Conservation (phyloP, 2,797 vertebrate genomes). For the Phrynocephalus vlangalii region DNA sequence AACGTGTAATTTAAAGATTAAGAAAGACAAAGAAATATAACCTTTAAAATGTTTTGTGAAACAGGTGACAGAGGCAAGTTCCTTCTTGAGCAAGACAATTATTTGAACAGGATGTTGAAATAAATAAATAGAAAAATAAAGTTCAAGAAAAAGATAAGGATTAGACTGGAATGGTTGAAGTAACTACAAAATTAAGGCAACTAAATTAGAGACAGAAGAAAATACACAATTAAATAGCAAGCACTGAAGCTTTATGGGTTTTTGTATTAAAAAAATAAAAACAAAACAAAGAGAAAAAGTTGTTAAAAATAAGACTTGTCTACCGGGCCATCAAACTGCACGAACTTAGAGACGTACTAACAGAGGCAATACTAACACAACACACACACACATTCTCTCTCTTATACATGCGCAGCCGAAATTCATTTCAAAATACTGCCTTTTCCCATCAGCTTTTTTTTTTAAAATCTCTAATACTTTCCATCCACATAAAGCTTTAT, state of each 20-base stretch:
- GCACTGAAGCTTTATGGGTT: slow-evolving; percentile 71
- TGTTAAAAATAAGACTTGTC: slow-evolving; percentile 74
- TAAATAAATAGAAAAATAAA: slow-evolving; percentile 72
- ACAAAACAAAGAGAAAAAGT: slow-evolving; percentile 38
- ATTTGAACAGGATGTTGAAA: slow-evolving; percentile 68
- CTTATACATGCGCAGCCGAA: slow-evolving; percentile 60
- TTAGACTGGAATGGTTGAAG: slow-evolving; percentile 76
- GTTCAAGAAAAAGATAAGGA: slow-evolving; percentile 67
- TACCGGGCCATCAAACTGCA: slow-evolving; percentile 69
- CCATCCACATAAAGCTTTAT: slow-evolving; percentile 39
- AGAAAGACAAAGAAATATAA: too few species aligned
- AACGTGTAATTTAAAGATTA: too few species aligned
- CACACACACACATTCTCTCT: slow-evolving; percentile 43
- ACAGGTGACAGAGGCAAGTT: slow-evolving; percentile 63
- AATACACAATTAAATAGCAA: slow-evolving; percentile 73
- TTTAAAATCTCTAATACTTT: slow-evolving; percentile 37
- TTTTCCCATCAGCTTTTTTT: neutral
- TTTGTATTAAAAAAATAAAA: slow-evolving; percentile 41
- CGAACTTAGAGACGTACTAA: slow-evolving; percentile 65
- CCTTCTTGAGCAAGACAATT: slow-evolving; percentile 54
- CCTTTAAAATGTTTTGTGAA: slow-evolving; percentile 37
- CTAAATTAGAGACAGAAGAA: slow-evolving; percentile 65
- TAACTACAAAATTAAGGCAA: slow-evolving; percentile 73
- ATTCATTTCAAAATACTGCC: slow-evolving; percentile 47
- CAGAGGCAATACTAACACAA: slow-evolving; percentile 67